Conservation (phyloP, 2,888 invertebrate genomes). For the Drosophila demipolita region DNA sequence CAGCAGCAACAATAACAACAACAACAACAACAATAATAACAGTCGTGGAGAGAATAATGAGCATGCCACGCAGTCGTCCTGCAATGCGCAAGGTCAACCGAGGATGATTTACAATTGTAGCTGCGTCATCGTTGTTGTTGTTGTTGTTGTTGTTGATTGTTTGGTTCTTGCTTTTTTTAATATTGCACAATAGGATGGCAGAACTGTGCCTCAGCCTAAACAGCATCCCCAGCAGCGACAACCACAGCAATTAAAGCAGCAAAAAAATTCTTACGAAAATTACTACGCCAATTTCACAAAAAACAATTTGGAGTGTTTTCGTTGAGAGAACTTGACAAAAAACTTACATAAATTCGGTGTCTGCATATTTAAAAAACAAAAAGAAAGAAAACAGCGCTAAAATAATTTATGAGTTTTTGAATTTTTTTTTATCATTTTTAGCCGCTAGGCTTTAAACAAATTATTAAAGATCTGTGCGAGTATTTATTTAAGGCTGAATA, state of each 20-base stretch:
- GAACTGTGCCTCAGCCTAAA: slow-evolving; percentile 25
- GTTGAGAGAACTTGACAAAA: not conserved
- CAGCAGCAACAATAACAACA: slow-evolving; percentile 27
- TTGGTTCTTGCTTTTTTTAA: slow-evolving; percentile 41
- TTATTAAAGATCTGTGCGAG: not conserved
- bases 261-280: slow-evolving; percentile 42
- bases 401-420: not conserved
- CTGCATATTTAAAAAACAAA: not conserved
- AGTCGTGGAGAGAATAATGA: slow-evolving; percentile 60
- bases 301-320: slow-evolving; percentile 9
- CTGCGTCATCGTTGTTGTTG: slow-evolving; percentile 35
- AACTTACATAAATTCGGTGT: not conserved
- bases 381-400: not conserved
- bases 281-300: slow-evolving; percentile 43
- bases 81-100: slow-evolving; percentile 72
- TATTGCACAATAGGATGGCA: slow-evolving; percentile 45
- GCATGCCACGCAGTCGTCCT: slow-evolving; percentile 58
- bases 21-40: slow-evolving; percentile 33
- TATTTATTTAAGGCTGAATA: not conserved
- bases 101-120: slow-evolving; percentile 66
- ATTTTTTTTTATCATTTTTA: not conserved
- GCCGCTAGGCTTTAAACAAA: not conserved
- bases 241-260: slow-evolving; percentile 65
- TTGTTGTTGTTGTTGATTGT: slow-evolving; percentile 25
- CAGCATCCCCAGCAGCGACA: slow-evolving; percentile 58